phyloP scores from a whole-genome alignment of 2,888 invertebrate species.

The Conchocele bisecta region DNA sequence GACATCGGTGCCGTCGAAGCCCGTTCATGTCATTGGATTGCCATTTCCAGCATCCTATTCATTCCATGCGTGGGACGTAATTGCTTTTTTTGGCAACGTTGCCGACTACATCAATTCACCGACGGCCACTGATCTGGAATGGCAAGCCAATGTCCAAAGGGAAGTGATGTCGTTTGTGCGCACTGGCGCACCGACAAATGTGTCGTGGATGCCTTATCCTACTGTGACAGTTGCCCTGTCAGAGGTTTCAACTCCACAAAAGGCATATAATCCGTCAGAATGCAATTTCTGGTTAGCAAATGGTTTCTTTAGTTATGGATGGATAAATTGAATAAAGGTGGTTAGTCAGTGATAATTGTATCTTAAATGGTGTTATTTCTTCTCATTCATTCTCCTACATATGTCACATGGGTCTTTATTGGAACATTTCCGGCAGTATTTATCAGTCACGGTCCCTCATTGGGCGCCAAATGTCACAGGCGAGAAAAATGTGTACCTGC shows the following conservation, averaged over 20 bases:
- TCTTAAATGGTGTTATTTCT: too few relatives aligned
- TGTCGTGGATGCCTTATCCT: constrained; percentile 63
- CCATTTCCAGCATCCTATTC: constrained; percentile 60
- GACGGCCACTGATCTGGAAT: constrained; percentile 59
- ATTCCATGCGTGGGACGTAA: constrained; percentile 72
- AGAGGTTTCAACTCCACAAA: constrained; percentile 41
- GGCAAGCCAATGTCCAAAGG: constrained; percentile 62
- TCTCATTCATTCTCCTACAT: too few relatives aligned
- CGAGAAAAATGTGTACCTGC: too few relatives aligned
- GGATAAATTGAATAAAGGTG: constrained; percentile 76
- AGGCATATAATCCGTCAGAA: constrained; percentile 62
- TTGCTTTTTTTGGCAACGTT: constrained; percentile 70
- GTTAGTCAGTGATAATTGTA: too few relatives aligned
- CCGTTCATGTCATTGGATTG: constrained; percentile 56
- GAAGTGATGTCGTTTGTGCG: constrained; percentile 69
- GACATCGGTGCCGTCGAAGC: constrained; percentile 66
- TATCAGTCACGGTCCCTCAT: too few relatives aligned
- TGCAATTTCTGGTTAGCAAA: constrained; percentile 71
- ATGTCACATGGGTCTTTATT: too few relatives aligned
- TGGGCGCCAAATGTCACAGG: too few relatives aligned
- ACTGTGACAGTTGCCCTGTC: constrained; percentile 61
- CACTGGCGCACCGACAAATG: constrained; percentile 54
- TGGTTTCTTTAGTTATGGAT: constrained; percentile 70
- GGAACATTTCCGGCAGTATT: too few relatives aligned
- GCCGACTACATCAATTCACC: constrained; percentile 57